Base-by-base conservation (phyloP, 2,113 vertebrate species). In the Dipodomys spectabilis region DNA sequence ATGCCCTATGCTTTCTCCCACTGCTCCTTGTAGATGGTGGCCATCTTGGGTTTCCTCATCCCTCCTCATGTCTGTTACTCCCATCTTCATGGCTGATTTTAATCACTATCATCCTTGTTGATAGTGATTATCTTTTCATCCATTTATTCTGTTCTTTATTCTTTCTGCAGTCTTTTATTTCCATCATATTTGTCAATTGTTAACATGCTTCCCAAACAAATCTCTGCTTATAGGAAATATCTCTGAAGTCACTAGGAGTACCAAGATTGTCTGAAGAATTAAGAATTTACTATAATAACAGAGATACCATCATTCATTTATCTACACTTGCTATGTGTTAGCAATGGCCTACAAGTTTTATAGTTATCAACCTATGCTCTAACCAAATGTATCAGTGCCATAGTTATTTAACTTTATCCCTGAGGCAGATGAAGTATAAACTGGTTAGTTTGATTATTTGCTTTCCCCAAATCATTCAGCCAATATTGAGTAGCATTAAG, bases 141-240 rank as follows among this genome's bases (percentile, higher is more conserved):
- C 60, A 85, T 75, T 94, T 18, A 35, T 83, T 85, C 30, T 91
- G 19, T 86, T 90, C 67, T 84, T 72, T 45, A 23, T 92, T 39
- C 22, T 79, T 67, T 78, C n/a, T 87, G 35, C 23, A 39, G 6
- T n/a, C 39, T 57, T 87, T 93, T 65, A 64, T 60, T 30, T 79
- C 18, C 11, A 86, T 88, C 19, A 49, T 10, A 65, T 88, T 72
- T 77, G 28, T 80, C 35, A 81, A 5, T n/a, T 93, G 62, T 39
- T 68, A 39, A 64, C 35, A 71, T 60, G 20, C 30, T 93, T 91
- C 72, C 64, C 64, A 86, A 64, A 25, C 3, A 82, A 3, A 35
- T 64, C 65, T 79, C n/a, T 80, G 7, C 11, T 69, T 85, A 75
- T 8, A 20, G n/a, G 22, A 13, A 87, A 1, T 64, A 39, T 39